Percentiles rank a stretch among this genome's conserved stretches.
phyloP scores from a whole-genome alignment of 2,888 invertebrate species.

The Callyntrura guangdongensis region DNA sequence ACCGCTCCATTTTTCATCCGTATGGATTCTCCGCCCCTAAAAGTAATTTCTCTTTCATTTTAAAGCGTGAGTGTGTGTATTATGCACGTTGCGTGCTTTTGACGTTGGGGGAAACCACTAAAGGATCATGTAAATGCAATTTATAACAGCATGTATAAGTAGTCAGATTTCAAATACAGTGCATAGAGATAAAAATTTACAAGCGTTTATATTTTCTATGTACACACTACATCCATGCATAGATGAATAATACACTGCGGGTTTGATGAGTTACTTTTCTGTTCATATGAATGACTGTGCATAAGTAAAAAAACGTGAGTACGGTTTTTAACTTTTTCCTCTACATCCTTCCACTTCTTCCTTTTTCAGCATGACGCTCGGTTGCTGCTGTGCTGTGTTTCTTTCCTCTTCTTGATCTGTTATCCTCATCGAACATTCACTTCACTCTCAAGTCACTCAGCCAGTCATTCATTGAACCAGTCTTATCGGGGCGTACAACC shows the following conservation, averaged over 20 bases:
- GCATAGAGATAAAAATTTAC: background rate
- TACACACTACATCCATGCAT: background rate
- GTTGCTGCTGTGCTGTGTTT: conserved; percentile 48
- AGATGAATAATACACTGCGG: conserved; percentile 9
- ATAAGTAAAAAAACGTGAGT: conserved; percentile 27
- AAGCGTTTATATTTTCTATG: background rate
- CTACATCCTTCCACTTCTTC: conserved; percentile 27
- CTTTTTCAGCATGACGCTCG: conserved; percentile 1
- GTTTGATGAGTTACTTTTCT: background rate
- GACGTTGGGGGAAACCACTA: background rate
- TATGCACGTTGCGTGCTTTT: conserved; percentile 17
- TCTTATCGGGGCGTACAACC: background rate
- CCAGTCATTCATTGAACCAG: conserved; percentile 69
- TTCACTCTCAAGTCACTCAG: conserved; percentile 67
- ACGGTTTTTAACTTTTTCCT: conserved; percentile 31
- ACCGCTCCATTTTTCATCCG: conserved; percentile 13
- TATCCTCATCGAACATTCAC: conserved; percentile 75
- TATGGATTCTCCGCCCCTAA: conserved; percentile 3
- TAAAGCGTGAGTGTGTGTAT: conserved; percentile 20
- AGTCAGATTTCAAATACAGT: conserved; percentile 11
- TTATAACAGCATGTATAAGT: background rate
- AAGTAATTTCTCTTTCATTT: conserved; percentile 16
- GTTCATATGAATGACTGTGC: conserved; percentile 35
- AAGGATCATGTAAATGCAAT: conserved; percentile 47
- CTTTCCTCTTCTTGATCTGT: conserved; percentile 56